Base-by-base conservation (phyloP, 2,113 vertebrate species). In the Anser brachyrhynchus region DNA sequence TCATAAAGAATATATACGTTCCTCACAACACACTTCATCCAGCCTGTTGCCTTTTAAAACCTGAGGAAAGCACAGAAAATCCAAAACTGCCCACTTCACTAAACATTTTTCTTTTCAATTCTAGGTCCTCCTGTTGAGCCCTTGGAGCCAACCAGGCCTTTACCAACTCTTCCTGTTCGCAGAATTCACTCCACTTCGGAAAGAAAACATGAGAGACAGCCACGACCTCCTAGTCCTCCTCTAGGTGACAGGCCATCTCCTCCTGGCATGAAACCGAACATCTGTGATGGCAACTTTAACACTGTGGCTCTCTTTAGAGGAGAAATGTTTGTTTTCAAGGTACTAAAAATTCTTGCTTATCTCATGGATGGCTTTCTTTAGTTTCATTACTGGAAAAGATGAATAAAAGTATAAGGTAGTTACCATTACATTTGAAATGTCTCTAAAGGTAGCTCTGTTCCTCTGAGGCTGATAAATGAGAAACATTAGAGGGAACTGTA, bases 321-420 rank as follows among this genome's bases (percentile, higher is more conserved):
- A 71, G 99, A 99, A 98, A 99, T 99, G 99, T 99, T 99, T 95
- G 99, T 99, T 89, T 99, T 99, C 96, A 99, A 99, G 99, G 99
- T 99, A 98, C 95, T 96, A 29, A 87, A 64, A 90, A 46, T 83
- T 86, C 46, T 51, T 13, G 7, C 35, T 57, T 75, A 69, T 9
- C 35, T 49, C 28, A 11, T 26, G 9, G 66, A 49, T 49, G 41
- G 51, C 66, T 87, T 33, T 65, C 51, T 71, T 89, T 85, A 59
- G 54, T 54, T 90, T 87, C 35, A 11, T 57, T 80, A 57, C 35
- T 81, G 67, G 51, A 74, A 75, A 59, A 73, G 25, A 18, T 69
- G 15, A 39, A 37, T 18, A 37, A 66, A 57, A 67, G 26, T n/a
- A 6, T 73, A 37, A 55, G 59, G 35, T 9, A 67, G 43, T 43